Percentiles rank a stretch among this genome's conserved stretches.
Conservation (phyloP, 2,113 vertebrate species). For the Fregetta grallaria region DNA sequence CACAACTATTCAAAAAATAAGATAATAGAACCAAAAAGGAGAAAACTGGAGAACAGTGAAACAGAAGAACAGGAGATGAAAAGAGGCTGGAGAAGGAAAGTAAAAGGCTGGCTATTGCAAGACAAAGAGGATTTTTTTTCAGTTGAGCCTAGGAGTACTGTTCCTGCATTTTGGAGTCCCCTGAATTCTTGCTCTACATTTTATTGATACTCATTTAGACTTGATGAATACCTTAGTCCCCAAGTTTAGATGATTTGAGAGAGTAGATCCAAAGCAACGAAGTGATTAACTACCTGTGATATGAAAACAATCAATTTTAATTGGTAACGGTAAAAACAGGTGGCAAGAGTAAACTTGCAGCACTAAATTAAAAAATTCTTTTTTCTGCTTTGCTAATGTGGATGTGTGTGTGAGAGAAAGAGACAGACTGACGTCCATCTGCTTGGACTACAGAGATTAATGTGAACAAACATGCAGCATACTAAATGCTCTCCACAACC, state of each 20-base stretch:
- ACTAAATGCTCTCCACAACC: neutral
- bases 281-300: neutral
- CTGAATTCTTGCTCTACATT: neutral
- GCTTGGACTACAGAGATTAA: slow-evolving; percentile 37
- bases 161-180: neutral
- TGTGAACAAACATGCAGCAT: slow-evolving; percentile 8
- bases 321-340: slow-evolving; percentile 27
- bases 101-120: neutral
- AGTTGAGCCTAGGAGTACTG: neutral
- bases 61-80: neutral
- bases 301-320: neutral
- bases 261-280: neutral
- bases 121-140: neutral
- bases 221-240: neutral
- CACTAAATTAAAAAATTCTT: slow-evolving; percentile 1
- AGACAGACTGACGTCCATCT: slow-evolving; percentile 47
- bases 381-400: neutral
- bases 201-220: neutral
- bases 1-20: neutral
- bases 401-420: neutral
- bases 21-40: neutral
- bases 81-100: neutral
- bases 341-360: slow-evolving; percentile 16
- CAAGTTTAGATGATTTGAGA: neutral
- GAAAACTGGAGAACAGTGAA: neutral